Evolutionary conservation across 2,888 invertebrate genomes (phyloP).

Genomic region (Temnothorax ravouxi): DNA sequence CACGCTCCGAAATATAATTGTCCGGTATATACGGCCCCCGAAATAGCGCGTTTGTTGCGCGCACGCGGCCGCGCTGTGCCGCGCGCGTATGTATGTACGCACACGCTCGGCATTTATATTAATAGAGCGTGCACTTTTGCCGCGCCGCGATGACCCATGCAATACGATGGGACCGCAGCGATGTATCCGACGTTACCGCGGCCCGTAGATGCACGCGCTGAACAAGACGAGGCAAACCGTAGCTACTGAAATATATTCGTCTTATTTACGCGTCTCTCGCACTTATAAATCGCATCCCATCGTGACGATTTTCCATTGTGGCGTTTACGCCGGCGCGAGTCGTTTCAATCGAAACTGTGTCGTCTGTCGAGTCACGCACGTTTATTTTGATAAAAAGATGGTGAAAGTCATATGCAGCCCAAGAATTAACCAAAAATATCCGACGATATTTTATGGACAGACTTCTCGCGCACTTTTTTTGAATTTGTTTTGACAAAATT

Average conservation of each 20-base stretch:
- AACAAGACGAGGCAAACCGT: not conserved
- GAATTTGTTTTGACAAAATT: not conserved
- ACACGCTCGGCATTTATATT: slow-evolving; percentile 63
- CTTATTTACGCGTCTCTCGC: not conserved
- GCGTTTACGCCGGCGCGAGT: not conserved
- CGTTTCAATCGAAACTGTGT: not conserved
- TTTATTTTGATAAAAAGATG: not conserved
- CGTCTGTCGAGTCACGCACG: not conserved
- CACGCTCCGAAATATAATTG: slow-evolving; percentile 43
- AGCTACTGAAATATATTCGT: not conserved
- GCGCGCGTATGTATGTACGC: not conserved
- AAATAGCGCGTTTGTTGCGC: slow-evolving; percentile 59
- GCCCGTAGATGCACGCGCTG: not conserved
- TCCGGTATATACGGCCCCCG: not conserved
- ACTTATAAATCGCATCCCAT: not conserved
- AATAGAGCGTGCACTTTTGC: slow-evolving; percentile 70
- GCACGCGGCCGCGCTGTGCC: slow-evolving; percentile 51
- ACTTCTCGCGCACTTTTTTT: not conserved
- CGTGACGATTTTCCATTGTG: not conserved
- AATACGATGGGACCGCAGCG: slow-evolving; percentile 26
- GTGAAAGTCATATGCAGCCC: not conserved
- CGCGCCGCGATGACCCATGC: slow-evolving; percentile 46
- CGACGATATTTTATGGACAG: not conserved
- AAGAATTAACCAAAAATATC: not conserved
- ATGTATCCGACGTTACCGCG: not conserved